Conservation (phyloP, 30 jellyfish, hydroid and myxozoan species). For the Turritopsis dohrnii region DNA sequence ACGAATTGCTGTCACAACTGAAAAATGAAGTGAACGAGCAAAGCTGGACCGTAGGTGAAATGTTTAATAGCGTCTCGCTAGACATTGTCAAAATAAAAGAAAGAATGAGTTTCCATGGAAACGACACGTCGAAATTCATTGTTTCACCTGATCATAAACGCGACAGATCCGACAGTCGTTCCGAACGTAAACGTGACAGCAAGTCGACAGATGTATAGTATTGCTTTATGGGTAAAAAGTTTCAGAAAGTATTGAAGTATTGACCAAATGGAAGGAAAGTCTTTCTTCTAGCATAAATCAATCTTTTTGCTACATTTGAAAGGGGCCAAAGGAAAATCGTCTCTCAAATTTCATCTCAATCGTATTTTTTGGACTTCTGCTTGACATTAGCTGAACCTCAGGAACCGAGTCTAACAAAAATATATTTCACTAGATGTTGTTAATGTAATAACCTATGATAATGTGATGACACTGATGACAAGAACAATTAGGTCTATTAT, state of each 20-base stretch:
- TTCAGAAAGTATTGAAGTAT: background rate
- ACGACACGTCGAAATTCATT: background rate
- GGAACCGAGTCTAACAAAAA: too few species aligned
- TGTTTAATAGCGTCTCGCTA: slow-evolving; percentile 22
- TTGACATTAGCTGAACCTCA: too few species aligned
- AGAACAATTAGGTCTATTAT: too few species aligned
- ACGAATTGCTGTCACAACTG: slow-evolving; percentile 6
- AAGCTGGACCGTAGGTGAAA: slow-evolving; percentile 11
- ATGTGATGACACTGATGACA: too few species aligned
- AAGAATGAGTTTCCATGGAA: slow-evolving; percentile 13
- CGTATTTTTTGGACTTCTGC: too few species aligned
- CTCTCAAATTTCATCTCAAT: too few species aligned
- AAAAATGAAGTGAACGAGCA: slow-evolving; percentile 26
- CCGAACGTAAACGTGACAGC: background rate
- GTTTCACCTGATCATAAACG: slow-evolving; percentile 3
- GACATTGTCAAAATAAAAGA: slow-evolving; percentile 32
- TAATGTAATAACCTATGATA: too few species aligned
- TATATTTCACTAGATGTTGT: too few species aligned
- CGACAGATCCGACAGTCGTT: background rate
- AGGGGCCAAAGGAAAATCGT: too few species aligned
- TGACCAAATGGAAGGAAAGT: too few species aligned
- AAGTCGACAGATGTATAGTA: background rate
- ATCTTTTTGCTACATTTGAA: too few species aligned
- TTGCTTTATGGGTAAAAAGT: background rate
- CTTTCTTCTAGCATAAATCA: too few species aligned